phyloP scores from a whole-genome alignment of 2,797 vertebrate genomes.

The Manis javanica region DNA sequence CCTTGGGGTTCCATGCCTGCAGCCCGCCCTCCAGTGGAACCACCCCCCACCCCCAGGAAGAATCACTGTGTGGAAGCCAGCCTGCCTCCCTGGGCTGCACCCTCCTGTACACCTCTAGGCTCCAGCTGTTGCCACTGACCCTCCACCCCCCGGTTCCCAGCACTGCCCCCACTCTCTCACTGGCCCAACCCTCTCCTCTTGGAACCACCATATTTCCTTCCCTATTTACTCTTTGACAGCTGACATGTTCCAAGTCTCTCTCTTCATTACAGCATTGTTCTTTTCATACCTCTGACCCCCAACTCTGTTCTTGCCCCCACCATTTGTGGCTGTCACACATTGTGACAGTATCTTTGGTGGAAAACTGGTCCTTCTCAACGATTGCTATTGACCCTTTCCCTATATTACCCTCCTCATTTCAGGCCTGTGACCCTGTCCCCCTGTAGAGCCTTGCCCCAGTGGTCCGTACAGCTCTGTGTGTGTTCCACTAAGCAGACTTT shows the following conservation, averaged over 20 bases:
- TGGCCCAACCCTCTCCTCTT: background rate
- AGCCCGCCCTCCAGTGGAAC: background rate
- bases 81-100: background rate
- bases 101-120: too few relatives aligned
- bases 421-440: background rate
- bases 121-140: background rate
- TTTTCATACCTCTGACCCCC: background rate
- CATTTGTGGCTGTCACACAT: background rate
- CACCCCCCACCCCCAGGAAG: background rate
- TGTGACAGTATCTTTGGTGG: background rate
- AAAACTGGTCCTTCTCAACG: background rate
- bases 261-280: background rate
- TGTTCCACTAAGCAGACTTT: background rate
- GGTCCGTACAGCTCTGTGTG: background rate
- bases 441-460: background rate
- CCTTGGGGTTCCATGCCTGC: background rate
- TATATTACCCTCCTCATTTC: background rate
- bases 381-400: background rate
- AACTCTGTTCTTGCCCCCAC: background rate
- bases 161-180: background rate
- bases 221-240: background rate
- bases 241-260: too few relatives aligned
- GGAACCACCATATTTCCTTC: background rate
- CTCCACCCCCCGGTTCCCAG: background rate
- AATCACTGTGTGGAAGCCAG: background rate